Evolutionary conservation across 1,140 invertebrate species (phyloP).

Genomic region (Latrodectus geometricus): DNA sequence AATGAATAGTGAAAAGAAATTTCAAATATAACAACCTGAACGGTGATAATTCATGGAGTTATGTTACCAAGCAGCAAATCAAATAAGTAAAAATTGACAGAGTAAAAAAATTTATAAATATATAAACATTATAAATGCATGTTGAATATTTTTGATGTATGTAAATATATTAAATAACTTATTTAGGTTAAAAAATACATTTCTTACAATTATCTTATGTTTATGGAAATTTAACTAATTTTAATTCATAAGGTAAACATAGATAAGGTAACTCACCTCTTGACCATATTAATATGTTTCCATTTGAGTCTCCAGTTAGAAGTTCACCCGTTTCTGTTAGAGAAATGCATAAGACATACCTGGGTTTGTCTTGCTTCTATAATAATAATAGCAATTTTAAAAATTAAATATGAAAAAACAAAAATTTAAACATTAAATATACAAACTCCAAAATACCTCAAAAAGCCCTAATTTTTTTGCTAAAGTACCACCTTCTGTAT

Average conservation of each 20-base stretch:
- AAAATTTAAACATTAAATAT: neutral
- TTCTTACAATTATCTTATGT: no score
- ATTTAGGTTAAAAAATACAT: no score
- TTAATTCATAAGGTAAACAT: neutral
- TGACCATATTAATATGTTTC: constrained; percentile 88
- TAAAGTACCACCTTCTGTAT: constrained; percentile 84
- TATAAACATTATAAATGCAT: no score
- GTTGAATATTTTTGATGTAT: neutral
- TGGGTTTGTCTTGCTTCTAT: constrained; percentile 86
- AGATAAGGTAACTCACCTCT: constrained; percentile 76
- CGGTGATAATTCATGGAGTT: no score
- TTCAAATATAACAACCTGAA: no score
- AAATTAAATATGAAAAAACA: neutral
- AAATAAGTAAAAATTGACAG: no score
- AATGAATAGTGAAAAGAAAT: no score
- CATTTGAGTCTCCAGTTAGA: constrained; percentile 83
- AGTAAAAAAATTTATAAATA: no score
- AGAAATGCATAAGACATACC: constrained; percentile 89
- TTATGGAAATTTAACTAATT: no score
- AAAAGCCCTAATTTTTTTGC: constrained; percentile 90
- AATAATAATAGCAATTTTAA: constrained; percentile 52
- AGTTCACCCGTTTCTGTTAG: constrained; percentile 85
- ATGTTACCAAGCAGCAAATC: no score
- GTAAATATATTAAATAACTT: neutral
- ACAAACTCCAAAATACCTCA: constrained; percentile 72